Conservation (phyloP, 2,113 vertebrate genomes). For the Pipa parva region DNA sequence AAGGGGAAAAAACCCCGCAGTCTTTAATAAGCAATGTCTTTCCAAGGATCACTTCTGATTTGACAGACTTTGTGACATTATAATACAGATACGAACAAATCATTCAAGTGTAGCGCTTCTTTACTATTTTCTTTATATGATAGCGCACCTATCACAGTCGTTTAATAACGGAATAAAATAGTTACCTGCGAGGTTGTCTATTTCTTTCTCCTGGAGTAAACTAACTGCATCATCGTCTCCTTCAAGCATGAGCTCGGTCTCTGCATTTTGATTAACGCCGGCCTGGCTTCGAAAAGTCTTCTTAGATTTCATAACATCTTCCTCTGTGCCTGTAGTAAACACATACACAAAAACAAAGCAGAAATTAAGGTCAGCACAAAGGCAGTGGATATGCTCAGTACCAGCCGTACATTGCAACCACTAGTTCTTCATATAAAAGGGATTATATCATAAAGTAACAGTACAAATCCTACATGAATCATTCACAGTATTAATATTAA, state of each 20-base stretch:
- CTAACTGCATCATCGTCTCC: constrained; percentile 89
- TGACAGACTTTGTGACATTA: too few relatives aligned
- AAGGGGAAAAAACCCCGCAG: too few relatives aligned
- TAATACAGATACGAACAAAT: too few relatives aligned
- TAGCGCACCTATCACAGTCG: too few relatives aligned
- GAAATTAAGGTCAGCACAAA: background rate
- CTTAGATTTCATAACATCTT: constrained; percentile 76
- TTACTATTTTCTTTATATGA: background rate
- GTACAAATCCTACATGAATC: too few relatives aligned
- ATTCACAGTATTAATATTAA: too few relatives aligned
- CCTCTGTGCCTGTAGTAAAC: constrained; percentile 67
- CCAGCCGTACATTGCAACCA: background rate
- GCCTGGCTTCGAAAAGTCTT: constrained; percentile 77
- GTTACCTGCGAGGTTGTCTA: constrained; percentile 90
- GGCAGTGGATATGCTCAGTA: too few relatives aligned
- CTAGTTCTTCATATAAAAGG: too few relatives aligned
- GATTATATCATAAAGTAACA: too few relatives aligned
- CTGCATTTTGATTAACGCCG: constrained; percentile 75
- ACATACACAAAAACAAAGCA: constrained; percentile 18
- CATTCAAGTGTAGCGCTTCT: too few relatives aligned
- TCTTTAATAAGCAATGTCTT: too few relatives aligned
- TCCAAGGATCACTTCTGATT: too few relatives aligned
- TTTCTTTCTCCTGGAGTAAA: constrained; percentile 91
- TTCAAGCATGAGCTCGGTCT: constrained; percentile 86
- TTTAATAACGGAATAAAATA: constrained; percentile 28